Evolutionary conservation across 2,888 invertebrate species (phyloP), one percentile per base, ranked within the genome.

Genomic region (Cosmia trapezina): DNA sequence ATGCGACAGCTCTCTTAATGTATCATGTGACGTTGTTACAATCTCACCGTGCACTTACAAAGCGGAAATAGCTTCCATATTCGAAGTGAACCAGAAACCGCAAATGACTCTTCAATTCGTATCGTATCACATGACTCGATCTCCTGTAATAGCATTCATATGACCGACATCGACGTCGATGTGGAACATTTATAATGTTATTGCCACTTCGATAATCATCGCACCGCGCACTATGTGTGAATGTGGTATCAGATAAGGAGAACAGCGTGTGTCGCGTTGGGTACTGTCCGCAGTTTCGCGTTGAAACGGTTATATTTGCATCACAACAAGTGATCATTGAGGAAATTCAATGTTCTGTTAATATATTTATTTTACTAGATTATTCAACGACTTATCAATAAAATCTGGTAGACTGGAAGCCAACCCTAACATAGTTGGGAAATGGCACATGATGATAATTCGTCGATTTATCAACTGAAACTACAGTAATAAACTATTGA

Each of bases 61-160:
- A 22, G 14, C 17, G 28, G 28, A 28, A 28, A 28, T 28, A 28
- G 54, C 54, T 14, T 8, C 28, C 19, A 47, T 12, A 12, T 47
- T 47, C 17, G 22, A 59, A 19, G 28, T 19, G 6, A 61, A 22
- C 41, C 9, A 43, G 22, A 12, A 12, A 59, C n/a, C 17, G 17
- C 17, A 66, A 60, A 67, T 37, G 47, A 6, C 17, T 5, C 17
- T 1, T 19, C 19, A 41, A 14, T 49, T 19, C 28, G 41, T 49
- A 41, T 49, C 19, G 19, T 19, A 63, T 41, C 63, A 22, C 19
- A 12, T n/a, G 67, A 63, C 37, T 49, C 47, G 14, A 41, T 49
- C 41, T 49, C 63, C 49, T 22, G 19, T 28, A 63, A 51, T 63
- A 63, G 49, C 64, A 41, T 49, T 63, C 64, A 6, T 63, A 47